Conservation (phyloP, 2,113 vertebrate species). For the Muscicapa adusta region DNA sequence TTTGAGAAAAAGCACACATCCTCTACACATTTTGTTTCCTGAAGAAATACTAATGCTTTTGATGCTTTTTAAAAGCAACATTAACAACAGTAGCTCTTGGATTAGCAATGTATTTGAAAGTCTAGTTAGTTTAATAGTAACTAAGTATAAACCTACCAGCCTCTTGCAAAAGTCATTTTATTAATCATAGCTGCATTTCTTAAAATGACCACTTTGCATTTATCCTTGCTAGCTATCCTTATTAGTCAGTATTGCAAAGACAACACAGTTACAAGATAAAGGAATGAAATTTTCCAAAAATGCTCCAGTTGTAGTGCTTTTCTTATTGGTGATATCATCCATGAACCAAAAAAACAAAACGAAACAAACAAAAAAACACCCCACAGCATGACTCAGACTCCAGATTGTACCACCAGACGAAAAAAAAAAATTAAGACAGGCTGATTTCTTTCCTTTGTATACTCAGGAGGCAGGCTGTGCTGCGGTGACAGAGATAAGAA, state of each 20-base stretch:
- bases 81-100: background rate
- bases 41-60: background rate
- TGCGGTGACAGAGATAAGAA: background rate
- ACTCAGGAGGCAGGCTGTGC: background rate
- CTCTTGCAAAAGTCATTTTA: background rate
- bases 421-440: background rate
- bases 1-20: background rate
- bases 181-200: background rate
- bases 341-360: background rate
- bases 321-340: background rate
- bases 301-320: slow-evolving; percentile 1
- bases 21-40: background rate
- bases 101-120: background rate
- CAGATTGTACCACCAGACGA: background rate
- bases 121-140: background rate
- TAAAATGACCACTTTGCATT: background rate
- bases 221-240: background rate
- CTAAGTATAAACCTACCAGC: background rate
- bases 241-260: background rate
- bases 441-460: slow-evolving; percentile 11
- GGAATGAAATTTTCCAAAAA: background rate
- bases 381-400: background rate
- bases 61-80: background rate
- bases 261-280: background rate
- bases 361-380: background rate